phyloP scores from a whole-genome alignment of 2,797 vertebrate species.

The Lophotriccus pileatus region DNA sequence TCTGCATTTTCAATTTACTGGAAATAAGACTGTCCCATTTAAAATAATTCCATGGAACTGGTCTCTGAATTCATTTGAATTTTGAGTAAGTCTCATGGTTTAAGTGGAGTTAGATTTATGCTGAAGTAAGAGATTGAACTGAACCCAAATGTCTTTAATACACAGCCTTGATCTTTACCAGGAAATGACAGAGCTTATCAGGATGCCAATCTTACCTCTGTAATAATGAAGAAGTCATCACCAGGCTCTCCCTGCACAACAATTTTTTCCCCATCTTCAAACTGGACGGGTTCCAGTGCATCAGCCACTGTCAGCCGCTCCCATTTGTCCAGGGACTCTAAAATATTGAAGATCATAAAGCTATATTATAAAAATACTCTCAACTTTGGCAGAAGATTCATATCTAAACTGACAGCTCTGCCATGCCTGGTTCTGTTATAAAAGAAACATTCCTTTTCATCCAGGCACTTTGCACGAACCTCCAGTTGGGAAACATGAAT shows the following conservation, averaged over 20 bases:
- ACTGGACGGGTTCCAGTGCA: conserved; percentile 81
- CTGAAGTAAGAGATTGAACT: neutral
- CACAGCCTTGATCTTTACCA: neutral
- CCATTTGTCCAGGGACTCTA: conserved; percentile 85
- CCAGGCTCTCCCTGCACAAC: conserved; percentile 83
- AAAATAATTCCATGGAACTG: neutral
- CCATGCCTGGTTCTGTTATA: conserved; percentile 10
- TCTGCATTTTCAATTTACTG: neutral
- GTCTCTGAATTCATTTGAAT: neutral
- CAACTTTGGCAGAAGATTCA: neutral
- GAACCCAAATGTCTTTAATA: neutral
- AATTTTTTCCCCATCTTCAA: conserved; percentile 83
- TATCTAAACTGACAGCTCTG: conserved; percentile 38
- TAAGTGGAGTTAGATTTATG: neutral
- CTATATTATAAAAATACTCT: conserved; percentile 36
- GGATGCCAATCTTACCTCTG: conserved; percentile 72
- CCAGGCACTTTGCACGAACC: conserved; percentile 24
- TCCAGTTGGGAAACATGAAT: conserved; percentile 32
- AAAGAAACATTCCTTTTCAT: conserved; percentile 56
- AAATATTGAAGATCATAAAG: conserved; percentile 12
- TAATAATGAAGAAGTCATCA: conserved; percentile 85
- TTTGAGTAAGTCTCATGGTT: neutral
- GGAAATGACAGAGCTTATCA: neutral
- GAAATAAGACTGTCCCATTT: neutral
- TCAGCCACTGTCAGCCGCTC: conserved; percentile 82